These are phyloP conservation scores for Sebastes minor DNA, from an alignment of 2,797 vertebrate genomes.

Conservation along the genomic window DNA sequence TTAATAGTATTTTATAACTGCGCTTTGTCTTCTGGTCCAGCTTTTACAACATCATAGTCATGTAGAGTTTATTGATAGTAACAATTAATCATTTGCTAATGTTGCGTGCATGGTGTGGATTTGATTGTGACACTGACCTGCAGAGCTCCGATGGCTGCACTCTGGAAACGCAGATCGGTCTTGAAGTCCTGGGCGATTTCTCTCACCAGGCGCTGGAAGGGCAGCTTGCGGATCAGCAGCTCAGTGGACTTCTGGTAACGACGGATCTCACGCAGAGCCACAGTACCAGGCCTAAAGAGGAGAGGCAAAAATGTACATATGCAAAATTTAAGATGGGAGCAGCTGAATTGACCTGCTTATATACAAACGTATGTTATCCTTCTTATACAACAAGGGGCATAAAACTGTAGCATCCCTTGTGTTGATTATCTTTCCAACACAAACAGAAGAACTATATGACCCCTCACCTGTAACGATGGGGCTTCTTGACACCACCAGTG, in stretches of 20 bases:
- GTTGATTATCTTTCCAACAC: background rate
- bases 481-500: slow-evolving; percentile 88
- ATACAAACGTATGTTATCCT: background rate
- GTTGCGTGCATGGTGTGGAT: background rate
- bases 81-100: background rate
- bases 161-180: slow-evolving; percentile 88
- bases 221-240: slow-evolving; percentile 86
- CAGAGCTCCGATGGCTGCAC: slow-evolving; percentile 86
- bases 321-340: background rate
- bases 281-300: slow-evolving; percentile 82
- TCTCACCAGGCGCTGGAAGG: slow-evolving; percentile 87
- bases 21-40: background rate
- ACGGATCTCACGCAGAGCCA: slow-evolving; percentile 87
- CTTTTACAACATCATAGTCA: background rate
- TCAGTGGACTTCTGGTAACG: slow-evolving; percentile 89
- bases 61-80: too few species aligned
- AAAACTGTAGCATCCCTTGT: background rate
- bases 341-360: background rate
- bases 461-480: slow-evolving; percentile 85
- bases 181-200: slow-evolving; percentile 90
- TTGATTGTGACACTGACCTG: slow-evolving; percentile 66
- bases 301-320: background rate
- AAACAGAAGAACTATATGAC: background rate
- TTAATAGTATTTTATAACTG: background rate
- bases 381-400: background rate